phyloP scores from a whole-genome alignment of 2,797 vertebrate genomes.

The Loriculus beryllinus region DNA sequence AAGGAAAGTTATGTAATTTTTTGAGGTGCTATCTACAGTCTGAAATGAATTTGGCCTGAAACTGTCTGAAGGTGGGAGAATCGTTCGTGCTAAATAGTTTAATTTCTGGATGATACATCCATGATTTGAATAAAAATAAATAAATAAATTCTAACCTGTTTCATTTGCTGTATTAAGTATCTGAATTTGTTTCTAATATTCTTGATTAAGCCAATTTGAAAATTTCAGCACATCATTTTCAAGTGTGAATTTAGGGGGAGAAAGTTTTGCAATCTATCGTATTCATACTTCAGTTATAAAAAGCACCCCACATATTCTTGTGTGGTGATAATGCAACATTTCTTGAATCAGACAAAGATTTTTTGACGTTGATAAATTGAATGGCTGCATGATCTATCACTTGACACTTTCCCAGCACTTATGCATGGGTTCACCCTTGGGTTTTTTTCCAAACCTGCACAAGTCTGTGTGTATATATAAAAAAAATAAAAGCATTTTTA shows the following conservation, averaged over 20 bases:
- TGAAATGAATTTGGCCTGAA: conserved; percentile 67
- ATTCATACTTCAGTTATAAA: conserved; percentile 13
- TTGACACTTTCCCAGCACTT: not conserved
- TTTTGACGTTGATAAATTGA: not conserved
- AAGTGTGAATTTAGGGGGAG: conserved; percentile 47
- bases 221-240: conserved; percentile 64
- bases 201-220: conserved; percentile 61
- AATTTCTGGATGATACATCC: conserved; percentile 57
- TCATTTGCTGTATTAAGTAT: conserved; percentile 34
- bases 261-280: conserved; percentile 50
- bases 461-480: not conserved
- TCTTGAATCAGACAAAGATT: not conserved
- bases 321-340: not conserved
- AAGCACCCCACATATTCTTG: not conserved
- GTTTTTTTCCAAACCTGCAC: not conserved
- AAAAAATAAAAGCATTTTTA: not conserved
- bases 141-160: not conserved
- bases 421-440: not conserved
- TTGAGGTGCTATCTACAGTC: conserved; percentile 47
- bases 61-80: conserved; percentile 57
- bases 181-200: conserved; percentile 50
- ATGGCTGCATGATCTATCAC: not conserved
- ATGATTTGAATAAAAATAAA: not conserved
- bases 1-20: conserved; percentile 66
- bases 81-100: conserved; percentile 55